Conservation (phyloP, 2,888 invertebrate genomes). For the Meteorus cinctellus region DNA sequence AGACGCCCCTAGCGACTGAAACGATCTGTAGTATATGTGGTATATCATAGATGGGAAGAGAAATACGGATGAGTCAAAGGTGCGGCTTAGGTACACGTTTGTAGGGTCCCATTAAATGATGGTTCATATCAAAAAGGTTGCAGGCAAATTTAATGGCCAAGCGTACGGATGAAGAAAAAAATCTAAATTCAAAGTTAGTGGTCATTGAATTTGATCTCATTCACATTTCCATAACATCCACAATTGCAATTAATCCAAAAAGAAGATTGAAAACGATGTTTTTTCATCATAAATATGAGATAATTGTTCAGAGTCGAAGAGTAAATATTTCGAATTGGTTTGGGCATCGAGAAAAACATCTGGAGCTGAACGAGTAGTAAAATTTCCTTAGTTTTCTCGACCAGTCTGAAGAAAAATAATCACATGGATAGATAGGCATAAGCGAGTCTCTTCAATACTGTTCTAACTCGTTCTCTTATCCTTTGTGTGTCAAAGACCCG, state of each 20-base stretch:
- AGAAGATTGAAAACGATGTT: background rate
- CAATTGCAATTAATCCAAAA: background rate
- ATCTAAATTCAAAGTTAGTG: background rate
- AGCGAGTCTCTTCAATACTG: background rate
- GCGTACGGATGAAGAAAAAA: background rate
- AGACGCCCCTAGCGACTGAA: background rate
- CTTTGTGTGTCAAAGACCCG: constrained; percentile 22
- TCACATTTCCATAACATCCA: background rate
- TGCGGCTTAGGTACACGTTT: background rate
- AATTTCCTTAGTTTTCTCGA: background rate
- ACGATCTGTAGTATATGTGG: background rate
- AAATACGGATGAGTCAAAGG: background rate
- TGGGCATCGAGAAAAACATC: no score
- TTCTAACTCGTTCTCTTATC: background rate
- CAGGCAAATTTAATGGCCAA: background rate
- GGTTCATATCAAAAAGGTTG: background rate
- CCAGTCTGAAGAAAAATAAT: background rate
- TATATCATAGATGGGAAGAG: background rate
- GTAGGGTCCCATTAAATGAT: background rate
- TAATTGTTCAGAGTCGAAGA: background rate
- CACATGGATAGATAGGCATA: background rate
- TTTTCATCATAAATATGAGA: background rate
- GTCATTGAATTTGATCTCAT: background rate
- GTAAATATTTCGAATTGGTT: background rate
- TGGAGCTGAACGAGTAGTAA: no score